phyloP scores from a whole-genome alignment of 2,888 invertebrate genomes.

The Ennomos fuscantarius region DNA sequence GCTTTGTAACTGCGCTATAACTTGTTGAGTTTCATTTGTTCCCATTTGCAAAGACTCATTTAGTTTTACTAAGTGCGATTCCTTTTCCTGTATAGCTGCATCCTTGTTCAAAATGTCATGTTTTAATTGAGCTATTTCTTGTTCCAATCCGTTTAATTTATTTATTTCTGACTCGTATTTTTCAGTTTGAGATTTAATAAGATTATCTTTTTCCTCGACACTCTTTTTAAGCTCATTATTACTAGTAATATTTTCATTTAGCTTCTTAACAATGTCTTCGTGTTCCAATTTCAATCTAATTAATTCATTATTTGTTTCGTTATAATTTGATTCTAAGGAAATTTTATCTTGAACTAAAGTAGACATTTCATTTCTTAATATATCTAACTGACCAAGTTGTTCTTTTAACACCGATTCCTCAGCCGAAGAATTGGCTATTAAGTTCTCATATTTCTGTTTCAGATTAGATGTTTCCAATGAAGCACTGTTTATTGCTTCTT shows the following conservation, averaged over 20 bases:
- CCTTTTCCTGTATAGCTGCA: conserved; percentile 59
- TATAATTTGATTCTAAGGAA: conserved; percentile 60
- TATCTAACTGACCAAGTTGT: conserved; percentile 67
- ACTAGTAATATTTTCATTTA: conserved; percentile 56
- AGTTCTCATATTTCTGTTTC: conserved; percentile 74
- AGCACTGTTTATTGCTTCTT: conserved; percentile 74
- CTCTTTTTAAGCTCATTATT: conserved; percentile 57
- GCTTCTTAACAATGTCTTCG: conserved; percentile 53
- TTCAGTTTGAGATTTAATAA: conserved; percentile 63
- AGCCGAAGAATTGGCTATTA: conserved; percentile 70
- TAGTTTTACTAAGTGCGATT: conserved; percentile 57
- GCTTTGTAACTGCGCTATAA: conserved; percentile 61
- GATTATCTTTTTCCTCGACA: conserved; percentile 64
- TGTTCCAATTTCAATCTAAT: conserved; percentile 59
- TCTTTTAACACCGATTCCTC: conserved; percentile 75
- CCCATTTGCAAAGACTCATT: conserved; percentile 61
- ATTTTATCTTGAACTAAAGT: conserved; percentile 66
- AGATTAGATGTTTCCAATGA: conserved; percentile 64
- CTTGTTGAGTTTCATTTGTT: conserved; percentile 62
- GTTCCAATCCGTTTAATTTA: conserved; percentile 59
- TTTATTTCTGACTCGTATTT: conserved; percentile 58
- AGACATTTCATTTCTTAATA: conserved; percentile 65
- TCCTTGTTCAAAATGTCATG: conserved; percentile 59
- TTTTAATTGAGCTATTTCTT: conserved; percentile 60
- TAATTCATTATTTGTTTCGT: conserved; percentile 57